Percentiles rank a stretch among this genome's conserved stretches.
Evolutionary conservation across 2,888 invertebrate species (phyloP).

Genomic region (Pollenia griseotomentosa): DNA sequence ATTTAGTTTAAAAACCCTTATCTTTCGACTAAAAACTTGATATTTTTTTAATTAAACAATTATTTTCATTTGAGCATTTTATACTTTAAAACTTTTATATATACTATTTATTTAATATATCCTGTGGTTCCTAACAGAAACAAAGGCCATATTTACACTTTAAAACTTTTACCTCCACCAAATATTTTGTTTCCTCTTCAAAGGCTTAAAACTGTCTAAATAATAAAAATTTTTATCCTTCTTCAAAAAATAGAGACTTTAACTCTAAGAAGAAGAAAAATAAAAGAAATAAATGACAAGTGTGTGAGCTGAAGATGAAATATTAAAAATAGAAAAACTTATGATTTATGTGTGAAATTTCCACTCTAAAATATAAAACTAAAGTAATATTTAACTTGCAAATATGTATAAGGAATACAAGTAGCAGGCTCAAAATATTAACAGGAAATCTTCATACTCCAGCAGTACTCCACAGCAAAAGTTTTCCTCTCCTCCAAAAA

Average conservation of each 20-base stretch:
- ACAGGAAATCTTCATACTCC: background rate
- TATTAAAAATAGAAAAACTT: constrained; percentile 32
- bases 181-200: background rate
- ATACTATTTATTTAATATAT: too few species aligned
- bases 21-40: too few species aligned
- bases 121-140: too few species aligned
- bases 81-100: too few species aligned
- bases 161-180: constrained; percentile 6
- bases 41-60: too few species aligned
- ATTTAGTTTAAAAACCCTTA: too few species aligned
- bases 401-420: constrained; percentile 54
- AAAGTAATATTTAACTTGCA: constrained; percentile 68
- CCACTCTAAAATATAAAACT: constrained; percentile 69
- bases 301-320: constrained; percentile 27
- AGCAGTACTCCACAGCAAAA: background rate
- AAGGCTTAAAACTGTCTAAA: constrained; percentile 54
- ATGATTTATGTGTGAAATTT: constrained; percentile 74
- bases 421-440: constrained; percentile 66
- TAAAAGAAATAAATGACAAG: constrained; percentile 14
- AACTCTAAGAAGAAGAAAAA: background rate
- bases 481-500: background rate
- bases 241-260: background rate
- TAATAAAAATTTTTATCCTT: constrained; percentile 26
- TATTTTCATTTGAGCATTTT: too few species aligned
- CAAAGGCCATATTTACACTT: background rate